phyloP scores from a whole-genome alignment of 2,888 invertebrate species.

The Stegophylla sp. region DNA sequence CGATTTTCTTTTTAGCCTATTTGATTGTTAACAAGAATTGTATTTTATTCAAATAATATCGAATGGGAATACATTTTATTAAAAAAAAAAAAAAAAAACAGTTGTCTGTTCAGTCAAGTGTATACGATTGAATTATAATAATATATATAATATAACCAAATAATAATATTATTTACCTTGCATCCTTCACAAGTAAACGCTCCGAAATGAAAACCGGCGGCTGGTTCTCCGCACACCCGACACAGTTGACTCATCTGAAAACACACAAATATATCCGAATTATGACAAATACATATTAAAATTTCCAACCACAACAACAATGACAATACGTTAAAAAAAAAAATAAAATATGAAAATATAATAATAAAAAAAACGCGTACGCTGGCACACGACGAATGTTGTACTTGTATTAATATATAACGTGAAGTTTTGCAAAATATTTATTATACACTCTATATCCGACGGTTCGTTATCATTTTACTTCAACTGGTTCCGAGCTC shows the following conservation, averaged over 20 bases:
- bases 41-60: too few species aligned
- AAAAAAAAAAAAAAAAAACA: too few species aligned
- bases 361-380: too few species aligned
- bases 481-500: constrained; percentile 7
- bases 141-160: neutral
- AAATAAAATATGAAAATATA: too few species aligned
- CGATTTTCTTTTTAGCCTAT: too few species aligned
- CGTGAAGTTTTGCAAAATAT: neutral
- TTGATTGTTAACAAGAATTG: too few species aligned
- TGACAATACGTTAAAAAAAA: too few species aligned
- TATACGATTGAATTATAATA: too few species aligned
- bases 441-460: neutral
- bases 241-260: constrained; percentile 95
- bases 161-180: constrained; percentile 82
- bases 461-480: constrained; percentile 17
- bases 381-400: neutral
- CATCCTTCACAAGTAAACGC: constrained; percentile 96
- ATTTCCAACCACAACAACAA: neutral
- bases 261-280: constrained; percentile 2
- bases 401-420: neutral
- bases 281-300: neutral
- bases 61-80: too few species aligned
- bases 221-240: constrained; percentile 93
- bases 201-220: constrained; percentile 93
- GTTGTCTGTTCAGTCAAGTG: too few species aligned